Conservation (phyloP, 2,113 vertebrate genomes). For the Mesocricetus auratus region DNA sequence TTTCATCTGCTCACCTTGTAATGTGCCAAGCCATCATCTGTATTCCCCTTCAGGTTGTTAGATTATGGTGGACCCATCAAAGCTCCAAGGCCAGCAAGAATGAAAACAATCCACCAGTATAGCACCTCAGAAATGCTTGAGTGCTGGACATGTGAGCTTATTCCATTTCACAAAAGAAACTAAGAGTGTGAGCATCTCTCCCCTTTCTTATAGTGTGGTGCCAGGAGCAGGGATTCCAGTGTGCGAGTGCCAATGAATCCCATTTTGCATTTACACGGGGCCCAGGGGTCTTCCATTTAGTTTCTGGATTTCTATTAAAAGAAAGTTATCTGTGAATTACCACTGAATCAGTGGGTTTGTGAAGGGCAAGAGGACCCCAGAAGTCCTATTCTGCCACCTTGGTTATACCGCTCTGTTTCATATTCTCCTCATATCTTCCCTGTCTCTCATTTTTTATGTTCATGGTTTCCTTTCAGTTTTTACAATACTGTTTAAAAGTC, state of each 20-base stretch:
- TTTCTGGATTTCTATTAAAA: background rate
- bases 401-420: background rate
- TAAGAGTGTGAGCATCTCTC: background rate
- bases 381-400: background rate
- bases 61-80: background rate
- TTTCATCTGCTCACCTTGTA: background rate
- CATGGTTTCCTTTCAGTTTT: slow-evolving; percentile 17
- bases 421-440: background rate
- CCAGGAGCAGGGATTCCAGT: background rate
- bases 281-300: background rate
- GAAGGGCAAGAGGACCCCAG: background rate
- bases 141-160: background rate
- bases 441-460: background rate
- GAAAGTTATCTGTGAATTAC: background rate
- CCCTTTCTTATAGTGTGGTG: background rate
- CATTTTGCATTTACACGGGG: background rate
- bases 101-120: background rate
- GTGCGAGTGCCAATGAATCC: background rate
- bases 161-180: background rate
- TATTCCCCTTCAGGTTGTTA: background rate
- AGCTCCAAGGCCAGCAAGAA: background rate
- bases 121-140: background rate
- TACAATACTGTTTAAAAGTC: background rate
- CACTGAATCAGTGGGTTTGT: background rate
- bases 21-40: background rate